These are phyloP conservation scores for Labeo rohita DNA, from an alignment of 2,113 vertebrate species.

Conservation along the genomic window DNA sequence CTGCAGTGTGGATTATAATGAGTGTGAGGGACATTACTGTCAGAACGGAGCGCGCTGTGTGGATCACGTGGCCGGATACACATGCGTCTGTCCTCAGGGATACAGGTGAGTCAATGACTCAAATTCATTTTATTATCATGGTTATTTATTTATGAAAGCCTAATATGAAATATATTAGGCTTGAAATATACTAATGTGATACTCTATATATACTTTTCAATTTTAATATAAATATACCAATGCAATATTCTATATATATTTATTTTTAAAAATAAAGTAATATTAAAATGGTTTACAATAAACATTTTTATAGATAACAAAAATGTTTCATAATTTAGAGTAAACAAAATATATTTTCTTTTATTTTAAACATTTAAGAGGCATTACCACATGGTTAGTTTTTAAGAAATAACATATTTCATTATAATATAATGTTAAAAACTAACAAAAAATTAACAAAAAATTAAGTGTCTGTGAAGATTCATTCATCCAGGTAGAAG, in stretches of 20 bases:
- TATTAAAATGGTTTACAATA: neutral
- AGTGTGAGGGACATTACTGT: conserved; percentile 89
- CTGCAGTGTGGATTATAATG: conserved; percentile 86
- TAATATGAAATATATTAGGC: neutral
- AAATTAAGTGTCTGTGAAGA: no score
- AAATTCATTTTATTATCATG: neutral
- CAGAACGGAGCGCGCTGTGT: conserved; percentile 87
- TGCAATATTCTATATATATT: no score
- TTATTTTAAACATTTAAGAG: neutral
- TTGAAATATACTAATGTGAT: neutral
- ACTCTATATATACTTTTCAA: neutral
- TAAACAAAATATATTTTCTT: neutral
- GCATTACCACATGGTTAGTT: neutral
- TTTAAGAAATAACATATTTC: neutral
- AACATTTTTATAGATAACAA: no score
- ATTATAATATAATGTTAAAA: neutral
- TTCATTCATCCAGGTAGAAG: no score
- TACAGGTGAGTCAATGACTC: conserved; percentile 80
- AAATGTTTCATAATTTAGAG: no score
- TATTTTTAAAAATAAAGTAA: neutral
- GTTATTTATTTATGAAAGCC: neutral
- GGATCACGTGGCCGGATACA: conserved; percentile 86
- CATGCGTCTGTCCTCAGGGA: conserved; percentile 84
- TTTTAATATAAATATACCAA: neutral
- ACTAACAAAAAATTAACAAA: no score